Conservation (phyloP, 2,888 invertebrate genomes). For the Trissolcus japonicus region DNA sequence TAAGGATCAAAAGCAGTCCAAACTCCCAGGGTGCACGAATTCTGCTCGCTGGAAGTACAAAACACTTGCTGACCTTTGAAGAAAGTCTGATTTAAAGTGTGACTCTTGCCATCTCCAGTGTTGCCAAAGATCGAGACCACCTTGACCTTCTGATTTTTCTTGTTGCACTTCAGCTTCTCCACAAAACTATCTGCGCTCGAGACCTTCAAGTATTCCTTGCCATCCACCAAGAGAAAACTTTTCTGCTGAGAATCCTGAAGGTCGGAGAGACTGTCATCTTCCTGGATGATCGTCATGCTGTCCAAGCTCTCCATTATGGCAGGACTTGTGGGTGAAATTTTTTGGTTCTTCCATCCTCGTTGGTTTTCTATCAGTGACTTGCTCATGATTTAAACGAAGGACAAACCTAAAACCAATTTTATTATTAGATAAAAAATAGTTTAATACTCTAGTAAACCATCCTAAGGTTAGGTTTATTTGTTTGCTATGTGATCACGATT, state of each 20-base stretch:
- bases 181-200: constrained; percentile 79
- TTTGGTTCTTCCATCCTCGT: constrained; percentile 55
- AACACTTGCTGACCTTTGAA: constrained; percentile 80
- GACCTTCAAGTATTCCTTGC: constrained; percentile 80
- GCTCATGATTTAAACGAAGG: constrained; percentile 50
- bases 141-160: constrained; percentile 80
- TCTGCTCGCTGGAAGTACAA: constrained; percentile 82
- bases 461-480: no score
- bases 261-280: constrained; percentile 29
- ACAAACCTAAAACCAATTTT: not conserved
- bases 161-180: constrained; percentile 76
- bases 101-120: constrained; percentile 89
- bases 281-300: constrained; percentile 55
- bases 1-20: constrained; percentile 85
- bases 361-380: constrained; percentile 37
- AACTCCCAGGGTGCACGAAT: constrained; percentile 86
- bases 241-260: constrained; percentile 58
- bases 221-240: constrained; percentile 81
- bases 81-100: constrained; percentile 85
- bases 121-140: constrained; percentile 91
- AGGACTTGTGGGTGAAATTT: constrained; percentile 62
- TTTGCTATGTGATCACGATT: not conserved
- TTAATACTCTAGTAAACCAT: no score
- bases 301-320: constrained; percentile 74
- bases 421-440: no score